phyloP scores from a whole-genome alignment of 2,888 invertebrate genomes.

The Chironomus tentans region DNA sequence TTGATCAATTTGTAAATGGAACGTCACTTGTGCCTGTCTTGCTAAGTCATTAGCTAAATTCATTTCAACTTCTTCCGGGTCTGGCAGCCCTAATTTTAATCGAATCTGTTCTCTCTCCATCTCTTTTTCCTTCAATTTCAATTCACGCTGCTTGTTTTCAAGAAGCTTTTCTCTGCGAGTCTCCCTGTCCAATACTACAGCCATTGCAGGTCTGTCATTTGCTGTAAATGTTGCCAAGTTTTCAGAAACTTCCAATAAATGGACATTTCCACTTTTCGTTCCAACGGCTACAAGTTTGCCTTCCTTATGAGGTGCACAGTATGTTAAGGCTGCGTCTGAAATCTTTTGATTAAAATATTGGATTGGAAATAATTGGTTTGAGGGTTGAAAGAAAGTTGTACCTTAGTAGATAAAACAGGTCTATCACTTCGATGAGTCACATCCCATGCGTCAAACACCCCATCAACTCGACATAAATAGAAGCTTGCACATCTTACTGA shows the following conservation, averaged over 20 bases:
- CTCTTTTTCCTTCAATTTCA: constrained; percentile 42
- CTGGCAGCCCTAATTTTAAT: neutral
- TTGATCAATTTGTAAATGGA: constrained; percentile 9
- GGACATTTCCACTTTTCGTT: constrained; percentile 47
- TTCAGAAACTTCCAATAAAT: constrained; percentile 48
- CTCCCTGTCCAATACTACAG: constrained; percentile 49
- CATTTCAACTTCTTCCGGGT: constrained; percentile 14
- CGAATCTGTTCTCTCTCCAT: constrained; percentile 22
- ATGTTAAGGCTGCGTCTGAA: constrained; percentile 47
- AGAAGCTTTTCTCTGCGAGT: constrained; percentile 53
- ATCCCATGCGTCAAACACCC: constrained; percentile 56
- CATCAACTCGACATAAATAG: constrained; percentile 51
- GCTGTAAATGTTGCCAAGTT: constrained; percentile 45
- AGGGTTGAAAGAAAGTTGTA: too few relatives aligned
- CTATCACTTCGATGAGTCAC: constrained; percentile 51
- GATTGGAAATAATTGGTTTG: too few relatives aligned
- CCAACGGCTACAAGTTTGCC: constrained; percentile 48
- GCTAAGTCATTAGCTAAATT: constrained; percentile 11
- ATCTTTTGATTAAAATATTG: constrained; percentile 39
- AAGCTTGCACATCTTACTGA: constrained; percentile 48
- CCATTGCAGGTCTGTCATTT: constrained; percentile 48
- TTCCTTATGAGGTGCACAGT: constrained; percentile 46
- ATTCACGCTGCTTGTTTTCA: constrained; percentile 51
- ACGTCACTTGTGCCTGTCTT: constrained; percentile 5
- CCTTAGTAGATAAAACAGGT: constrained; percentile 51